Percentiles rank a stretch among this genome's conserved stretches.
Evolutionary conservation across 1,140 invertebrate genomes (phyloP).

Genomic region (Pseudomyrmex gracilis): DNA sequence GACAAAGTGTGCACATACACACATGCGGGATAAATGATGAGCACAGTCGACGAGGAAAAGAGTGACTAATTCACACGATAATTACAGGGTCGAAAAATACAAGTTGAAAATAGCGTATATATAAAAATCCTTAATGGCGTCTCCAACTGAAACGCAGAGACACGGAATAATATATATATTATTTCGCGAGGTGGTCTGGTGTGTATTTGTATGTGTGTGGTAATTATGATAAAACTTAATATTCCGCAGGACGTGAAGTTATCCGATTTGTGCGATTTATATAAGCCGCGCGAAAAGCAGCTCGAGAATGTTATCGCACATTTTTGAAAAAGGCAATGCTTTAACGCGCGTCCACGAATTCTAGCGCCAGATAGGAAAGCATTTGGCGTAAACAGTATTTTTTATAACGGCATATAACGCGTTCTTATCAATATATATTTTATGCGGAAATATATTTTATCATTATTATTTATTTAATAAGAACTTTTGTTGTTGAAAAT

Average conservation of each 20-base stretch:
- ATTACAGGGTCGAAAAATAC: slow-evolving; percentile 64
- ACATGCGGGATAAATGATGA: not conserved
- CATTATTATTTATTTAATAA: slow-evolving; percentile 17
- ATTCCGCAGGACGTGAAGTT: slow-evolving; percentile 36
- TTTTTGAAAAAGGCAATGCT: not conserved
- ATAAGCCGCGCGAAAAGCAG: not conserved
- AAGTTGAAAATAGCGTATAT: slow-evolving; percentile 52
- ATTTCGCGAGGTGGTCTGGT: not conserved
- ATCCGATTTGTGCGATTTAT: slow-evolving; percentile 41
- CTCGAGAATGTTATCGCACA: not conserved
- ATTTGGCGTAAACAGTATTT: not conserved
- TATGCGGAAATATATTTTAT: not conserved
- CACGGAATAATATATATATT: slow-evolving; percentile 51
- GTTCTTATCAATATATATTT: slow-evolving; percentile 17
- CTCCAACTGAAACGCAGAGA: not conserved
- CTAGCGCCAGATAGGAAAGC: not conserved
- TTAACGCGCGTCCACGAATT: not conserved
- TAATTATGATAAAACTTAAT: slow-evolving; percentile 73
- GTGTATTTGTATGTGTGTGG: not conserved
- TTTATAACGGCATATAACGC: too few species aligned
- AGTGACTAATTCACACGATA: slow-evolving; percentile 67
- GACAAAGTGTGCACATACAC: not conserved
- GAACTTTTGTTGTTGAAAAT: not conserved
- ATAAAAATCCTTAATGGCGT: slow-evolving; percentile 66
- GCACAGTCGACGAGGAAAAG: not conserved